Evolutionary conservation across 2,113 vertebrate genomes (phyloP).

Genomic region (Dromaius novaehollandiae): DNA sequence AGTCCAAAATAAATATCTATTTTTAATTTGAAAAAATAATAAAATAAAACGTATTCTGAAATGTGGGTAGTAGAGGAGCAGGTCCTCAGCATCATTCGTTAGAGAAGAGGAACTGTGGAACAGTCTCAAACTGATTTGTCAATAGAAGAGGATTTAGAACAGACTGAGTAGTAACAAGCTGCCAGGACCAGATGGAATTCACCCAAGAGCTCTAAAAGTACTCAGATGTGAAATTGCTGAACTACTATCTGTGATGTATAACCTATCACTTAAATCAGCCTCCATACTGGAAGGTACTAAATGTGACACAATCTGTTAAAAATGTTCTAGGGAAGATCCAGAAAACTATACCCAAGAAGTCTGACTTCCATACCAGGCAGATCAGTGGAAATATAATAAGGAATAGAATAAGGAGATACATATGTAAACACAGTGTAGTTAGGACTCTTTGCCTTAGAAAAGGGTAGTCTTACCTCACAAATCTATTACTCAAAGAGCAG

Average conservation of each 20-base stretch:
- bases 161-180: conserved; percentile 4
- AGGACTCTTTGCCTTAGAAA: not conserved
- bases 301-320: not conserved
- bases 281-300: not conserved
- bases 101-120: not conserved
- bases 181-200: conserved; percentile 36
- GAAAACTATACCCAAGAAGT: not conserved
- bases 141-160: conserved; percentile 6
- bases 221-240: conserved; percentile 50
- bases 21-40: not conserved
- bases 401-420: not conserved
- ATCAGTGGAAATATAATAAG: not conserved
- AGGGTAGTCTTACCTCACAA: not conserved
- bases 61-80: not conserved
- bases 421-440: not conserved
- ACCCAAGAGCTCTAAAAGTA: conserved; percentile 30
- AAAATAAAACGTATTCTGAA: not conserved
- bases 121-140: not conserved
- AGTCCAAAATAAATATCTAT: not conserved
- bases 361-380: not conserved
- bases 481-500: not conserved
- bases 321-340: not conserved
- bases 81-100: not conserved
- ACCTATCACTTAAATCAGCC: not conserved
- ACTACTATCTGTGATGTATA: not conserved